These are phyloP conservation scores for Meriones psammophilus DNA, from an alignment of 2,797 vertebrate genomes.

Conservation along the genomic window DNA sequence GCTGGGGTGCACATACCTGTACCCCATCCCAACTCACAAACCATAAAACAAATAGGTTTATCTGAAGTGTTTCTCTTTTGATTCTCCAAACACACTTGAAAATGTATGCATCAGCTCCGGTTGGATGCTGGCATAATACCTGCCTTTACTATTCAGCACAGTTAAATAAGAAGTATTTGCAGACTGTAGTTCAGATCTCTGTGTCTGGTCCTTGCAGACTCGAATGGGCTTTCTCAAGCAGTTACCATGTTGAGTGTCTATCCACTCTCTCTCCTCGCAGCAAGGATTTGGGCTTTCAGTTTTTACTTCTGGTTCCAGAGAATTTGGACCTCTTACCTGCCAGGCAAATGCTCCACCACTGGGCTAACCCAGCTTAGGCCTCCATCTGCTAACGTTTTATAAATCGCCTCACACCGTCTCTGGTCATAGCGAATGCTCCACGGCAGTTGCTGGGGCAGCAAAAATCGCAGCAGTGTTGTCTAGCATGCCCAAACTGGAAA, in stretches of 20 bases:
- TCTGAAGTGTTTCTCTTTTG: not conserved
- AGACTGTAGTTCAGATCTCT: not conserved
- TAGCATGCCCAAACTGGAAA: constrained; percentile 26
- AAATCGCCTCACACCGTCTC: not conserved
- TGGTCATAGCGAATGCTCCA: not conserved
- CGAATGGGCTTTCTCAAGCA: not conserved
- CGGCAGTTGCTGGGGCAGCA: not conserved
- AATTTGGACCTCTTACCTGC: not conserved
- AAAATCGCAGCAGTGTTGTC: not conserved
- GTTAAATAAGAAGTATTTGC: not conserved
- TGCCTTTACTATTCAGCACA: not conserved
- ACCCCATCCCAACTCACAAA: not conserved
- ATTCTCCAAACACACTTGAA: not conserved
- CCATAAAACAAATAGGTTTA: not conserved
- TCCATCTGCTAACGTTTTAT: constrained; percentile 6
- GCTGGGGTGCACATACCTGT: no score
- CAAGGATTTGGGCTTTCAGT: constrained; percentile 6
- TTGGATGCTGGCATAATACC: not conserved
- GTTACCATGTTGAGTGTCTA: not conserved
- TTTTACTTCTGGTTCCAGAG: not conserved
- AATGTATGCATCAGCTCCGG: not conserved
- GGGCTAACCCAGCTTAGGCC: not conserved
- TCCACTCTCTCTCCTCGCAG: not conserved
- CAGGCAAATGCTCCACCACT: not conserved
- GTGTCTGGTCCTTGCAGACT: not conserved